Evolutionary conservation across 2,797 vertebrate genomes (phyloP).

Genomic region (Perodicticus potto): DNA sequence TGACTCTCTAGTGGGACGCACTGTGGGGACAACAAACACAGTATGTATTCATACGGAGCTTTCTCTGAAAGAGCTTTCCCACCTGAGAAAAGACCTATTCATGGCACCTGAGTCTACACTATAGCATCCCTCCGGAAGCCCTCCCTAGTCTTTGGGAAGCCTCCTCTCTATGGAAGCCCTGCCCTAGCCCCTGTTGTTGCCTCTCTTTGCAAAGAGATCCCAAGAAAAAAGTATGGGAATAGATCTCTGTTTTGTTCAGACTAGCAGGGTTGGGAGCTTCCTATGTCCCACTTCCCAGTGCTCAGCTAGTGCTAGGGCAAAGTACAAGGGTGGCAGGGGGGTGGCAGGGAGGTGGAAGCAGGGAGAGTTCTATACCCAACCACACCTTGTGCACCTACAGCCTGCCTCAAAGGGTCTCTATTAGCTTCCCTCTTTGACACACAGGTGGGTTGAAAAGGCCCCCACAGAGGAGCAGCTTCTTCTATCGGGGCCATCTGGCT

Average conservation of each 20-base stretch:
- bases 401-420: conserved; percentile 39
- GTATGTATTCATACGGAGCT: neutral
- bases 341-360: neutral
- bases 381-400: neutral
- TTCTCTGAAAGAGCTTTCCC: neutral
- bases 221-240: neutral
- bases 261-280: neutral
- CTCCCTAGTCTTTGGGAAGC: neutral
- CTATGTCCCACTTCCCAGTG: neutral
- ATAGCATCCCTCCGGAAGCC: neutral
- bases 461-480: neutral
- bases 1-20: conserved; percentile 91
- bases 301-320: neutral
- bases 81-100: neutral
- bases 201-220: conserved; percentile 30
- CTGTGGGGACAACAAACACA: conserved; percentile 85
- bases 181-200: no score
- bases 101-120: neutral
- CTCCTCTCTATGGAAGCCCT: neutral
- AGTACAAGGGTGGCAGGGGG: neutral
- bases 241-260: conserved; percentile 5
- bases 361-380: neutral
- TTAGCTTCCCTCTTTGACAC: neutral
- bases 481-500: conserved; percentile 28
- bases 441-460: conserved; percentile 47